Conservation (phyloP, 1,140 invertebrate species). For the Chymomyza costata region DNA sequence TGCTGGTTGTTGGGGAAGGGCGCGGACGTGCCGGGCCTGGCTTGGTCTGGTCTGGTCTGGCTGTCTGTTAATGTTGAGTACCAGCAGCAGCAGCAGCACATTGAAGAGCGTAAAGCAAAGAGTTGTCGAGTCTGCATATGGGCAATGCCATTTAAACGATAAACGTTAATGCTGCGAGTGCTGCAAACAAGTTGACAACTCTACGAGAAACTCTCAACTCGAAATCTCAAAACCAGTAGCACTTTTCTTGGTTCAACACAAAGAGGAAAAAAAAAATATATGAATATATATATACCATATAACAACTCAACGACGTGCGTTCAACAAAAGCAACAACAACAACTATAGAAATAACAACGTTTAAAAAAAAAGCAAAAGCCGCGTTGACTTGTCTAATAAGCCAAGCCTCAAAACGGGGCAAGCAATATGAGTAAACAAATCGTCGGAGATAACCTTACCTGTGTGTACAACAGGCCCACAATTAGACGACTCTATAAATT, state of each 20-base stretch:
- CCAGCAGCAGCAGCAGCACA: conserved; percentile 1
- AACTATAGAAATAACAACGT: conserved; percentile 27
- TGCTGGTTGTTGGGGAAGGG: too few species aligned
- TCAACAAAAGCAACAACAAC: conserved; percentile 17
- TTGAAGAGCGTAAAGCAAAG: too few species aligned
- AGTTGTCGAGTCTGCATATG: conserved; percentile 38
- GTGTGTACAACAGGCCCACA: too few species aligned
- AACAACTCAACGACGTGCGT: conserved; percentile 17
- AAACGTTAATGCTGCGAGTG: conserved; percentile 46
- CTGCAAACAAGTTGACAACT: conserved; percentile 29
- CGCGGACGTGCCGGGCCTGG: conserved; percentile 12
- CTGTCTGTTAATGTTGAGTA: conserved; percentile 20
- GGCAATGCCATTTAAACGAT: conserved; percentile 39
- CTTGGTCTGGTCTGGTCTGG: conserved; percentile 4
- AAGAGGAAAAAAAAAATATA: conserved; percentile 20
- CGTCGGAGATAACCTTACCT: conserved; percentile 34
- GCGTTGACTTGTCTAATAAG: conserved; percentile 55
- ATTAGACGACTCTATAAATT: too few species aligned
- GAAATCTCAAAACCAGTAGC: conserved; percentile 68
- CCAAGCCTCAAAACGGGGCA: conserved; percentile 35
- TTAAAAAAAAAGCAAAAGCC: conserved; percentile 30
- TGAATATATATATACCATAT: too few species aligned
- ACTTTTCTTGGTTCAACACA: conserved; percentile 60
- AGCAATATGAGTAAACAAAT: conserved; percentile 39
- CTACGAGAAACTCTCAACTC: conserved; percentile 31